These are phyloP conservation scores for Oceanites oceanicus DNA, from an alignment of 2,113 vertebrate genomes.

Conservation along the genomic window DNA sequence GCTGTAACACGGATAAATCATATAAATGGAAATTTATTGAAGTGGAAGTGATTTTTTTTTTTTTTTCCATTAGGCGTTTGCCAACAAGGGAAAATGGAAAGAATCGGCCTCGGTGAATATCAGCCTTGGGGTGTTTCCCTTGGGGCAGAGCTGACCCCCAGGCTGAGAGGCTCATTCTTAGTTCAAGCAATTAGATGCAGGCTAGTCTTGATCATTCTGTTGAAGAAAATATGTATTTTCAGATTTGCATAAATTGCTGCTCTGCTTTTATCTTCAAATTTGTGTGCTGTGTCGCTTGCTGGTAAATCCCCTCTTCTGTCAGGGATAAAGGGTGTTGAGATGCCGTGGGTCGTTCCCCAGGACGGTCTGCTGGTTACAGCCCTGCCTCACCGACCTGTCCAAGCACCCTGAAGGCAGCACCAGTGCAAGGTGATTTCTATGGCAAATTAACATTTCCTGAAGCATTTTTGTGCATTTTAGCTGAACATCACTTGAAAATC, in stretches of 20 bases:
- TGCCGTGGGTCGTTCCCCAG: background rate
- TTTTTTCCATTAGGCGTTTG: background rate
- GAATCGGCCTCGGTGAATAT: background rate
- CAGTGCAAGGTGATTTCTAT: background rate
- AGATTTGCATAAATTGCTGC: background rate
- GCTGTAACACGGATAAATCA: background rate
- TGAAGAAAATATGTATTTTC: background rate
- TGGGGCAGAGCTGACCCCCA: background rate
- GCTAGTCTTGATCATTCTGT: background rate
- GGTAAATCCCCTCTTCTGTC: background rate
- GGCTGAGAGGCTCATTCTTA: background rate
- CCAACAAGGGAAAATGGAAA: background rate
- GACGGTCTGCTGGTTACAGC: background rate
- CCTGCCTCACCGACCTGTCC: rapidly evolving
- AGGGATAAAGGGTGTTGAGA: rapidly evolving
- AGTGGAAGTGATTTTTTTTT: background rate
- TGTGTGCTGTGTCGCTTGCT: rapidly evolving
- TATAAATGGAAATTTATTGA: conserved; percentile 16
- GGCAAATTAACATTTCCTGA: background rate
- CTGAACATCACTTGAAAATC: background rate
- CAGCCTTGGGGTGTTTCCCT: background rate
- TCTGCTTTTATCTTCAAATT: background rate
- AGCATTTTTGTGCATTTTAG: background rate
- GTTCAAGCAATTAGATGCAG: background rate
- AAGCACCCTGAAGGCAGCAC: background rate